Percentiles rank a stretch among this genome's conserved stretches.
These are phyloP conservation scores for Drosophila suboccidentalis DNA, from an alignment of 2,888 invertebrate genomes.

Conservation along the genomic window DNA sequence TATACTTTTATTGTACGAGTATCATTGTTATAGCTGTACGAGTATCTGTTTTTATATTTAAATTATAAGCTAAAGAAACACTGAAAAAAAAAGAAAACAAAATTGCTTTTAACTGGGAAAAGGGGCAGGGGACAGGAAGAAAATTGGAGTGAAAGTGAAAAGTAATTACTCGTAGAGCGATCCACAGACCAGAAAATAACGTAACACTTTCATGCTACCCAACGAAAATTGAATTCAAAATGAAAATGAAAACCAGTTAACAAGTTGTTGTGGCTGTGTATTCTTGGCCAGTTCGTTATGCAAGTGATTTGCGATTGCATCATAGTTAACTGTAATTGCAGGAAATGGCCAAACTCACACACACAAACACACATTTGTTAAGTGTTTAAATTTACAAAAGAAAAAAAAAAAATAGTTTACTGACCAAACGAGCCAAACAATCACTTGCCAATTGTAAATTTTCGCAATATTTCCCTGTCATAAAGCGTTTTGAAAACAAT, in stretches of 20 bases:
- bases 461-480: constrained; percentile 52
- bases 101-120: constrained; percentile 24
- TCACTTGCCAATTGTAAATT: constrained; percentile 39
- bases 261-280: constrained; percentile 39
- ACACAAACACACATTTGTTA: constrained; percentile 18
- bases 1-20: constrained; percentile 73
- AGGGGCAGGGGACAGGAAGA: constrained; percentile 9
- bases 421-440: constrained; percentile 32
- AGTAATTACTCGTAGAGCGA: constrained; percentile 15
- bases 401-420: background rate
- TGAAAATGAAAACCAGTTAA: constrained; percentile 57
- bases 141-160: constrained; percentile 66
- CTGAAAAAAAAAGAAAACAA: constrained; percentile 53
- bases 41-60: constrained; percentile 67
- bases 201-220: constrained; percentile 29
- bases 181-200: constrained; percentile 22
- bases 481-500: constrained; percentile 39
- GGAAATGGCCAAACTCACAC: constrained; percentile 56
- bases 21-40: constrained; percentile 79
- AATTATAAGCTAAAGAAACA: constrained; percentile 82
- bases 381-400: constrained; percentile 23
- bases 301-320: constrained; percentile 62
- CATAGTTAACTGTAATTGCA: constrained; percentile 69
- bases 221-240: constrained; percentile 18
- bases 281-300: constrained; percentile 78